A percentile compares a stretch with the other conserved stretches of the same genome.
phyloP scores from a whole-genome alignment of 2,113 vertebrate species.

The Notothenia coriiceps region DNA sequence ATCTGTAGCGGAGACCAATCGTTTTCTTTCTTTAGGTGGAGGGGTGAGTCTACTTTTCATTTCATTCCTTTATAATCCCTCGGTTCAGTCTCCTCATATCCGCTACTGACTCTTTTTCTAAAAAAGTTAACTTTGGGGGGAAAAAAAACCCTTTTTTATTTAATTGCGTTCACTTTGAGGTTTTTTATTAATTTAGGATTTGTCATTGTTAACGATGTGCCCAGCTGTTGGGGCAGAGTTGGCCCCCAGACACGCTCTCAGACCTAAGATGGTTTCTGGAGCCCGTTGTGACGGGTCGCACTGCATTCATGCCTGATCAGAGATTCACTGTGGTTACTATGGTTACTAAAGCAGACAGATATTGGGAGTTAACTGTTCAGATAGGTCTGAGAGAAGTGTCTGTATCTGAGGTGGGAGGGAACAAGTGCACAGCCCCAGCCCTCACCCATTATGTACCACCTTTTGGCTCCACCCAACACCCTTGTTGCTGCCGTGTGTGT shows the following conservation, averaged over 20 bases:
- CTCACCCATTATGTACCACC: slow-evolving; percentile 60
- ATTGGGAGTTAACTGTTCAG: slow-evolving; percentile 53
- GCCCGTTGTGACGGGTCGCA: slow-evolving; percentile 68
- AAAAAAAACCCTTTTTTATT: slow-evolving; percentile 66
- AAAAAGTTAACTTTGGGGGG: slow-evolving; percentile 53
- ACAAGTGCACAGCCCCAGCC: slow-evolving; percentile 67
- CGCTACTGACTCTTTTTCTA: slow-evolving; percentile 75
- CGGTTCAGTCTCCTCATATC: slow-evolving; percentile 41
- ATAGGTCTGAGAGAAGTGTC: slow-evolving; percentile 65
- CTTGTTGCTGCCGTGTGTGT: background rate
- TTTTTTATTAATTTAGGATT: slow-evolving; percentile 54
- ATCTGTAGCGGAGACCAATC: slow-evolving; percentile 70
- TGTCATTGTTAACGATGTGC: slow-evolving; percentile 55
- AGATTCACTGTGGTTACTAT: slow-evolving; percentile 78
- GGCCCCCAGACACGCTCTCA: slow-evolving; percentile 62
- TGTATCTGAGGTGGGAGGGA: slow-evolving; percentile 57
- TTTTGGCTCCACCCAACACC: slow-evolving; percentile 43
- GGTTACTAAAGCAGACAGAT: slow-evolving; percentile 70
- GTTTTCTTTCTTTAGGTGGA: slow-evolving; percentile 27
- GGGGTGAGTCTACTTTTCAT: slow-evolving; percentile 10
- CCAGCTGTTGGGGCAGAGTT: slow-evolving; percentile 63
- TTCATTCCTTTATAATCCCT: slow-evolving; percentile 51
- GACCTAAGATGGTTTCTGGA: slow-evolving; percentile 37
- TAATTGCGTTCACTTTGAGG: slow-evolving; percentile 71
- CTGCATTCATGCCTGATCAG: slow-evolving; percentile 80